These are phyloP conservation scores for Odontamblyopus rebecca DNA, from an alignment of 2,797 vertebrate species.

Conservation along the genomic window DNA sequence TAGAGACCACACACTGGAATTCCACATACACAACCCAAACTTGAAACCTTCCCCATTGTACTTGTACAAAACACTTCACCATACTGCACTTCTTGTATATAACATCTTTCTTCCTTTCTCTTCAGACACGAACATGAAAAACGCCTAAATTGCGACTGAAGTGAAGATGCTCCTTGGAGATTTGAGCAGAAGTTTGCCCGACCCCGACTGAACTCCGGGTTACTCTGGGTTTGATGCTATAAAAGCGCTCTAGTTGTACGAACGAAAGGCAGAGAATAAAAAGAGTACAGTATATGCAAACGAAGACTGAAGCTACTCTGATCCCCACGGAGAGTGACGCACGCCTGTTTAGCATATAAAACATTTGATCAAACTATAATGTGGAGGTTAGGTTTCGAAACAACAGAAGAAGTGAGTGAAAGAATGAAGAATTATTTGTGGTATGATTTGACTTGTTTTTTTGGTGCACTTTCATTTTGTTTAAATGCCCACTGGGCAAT, in stretches of 20 bases:
- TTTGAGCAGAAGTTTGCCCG: conserved; percentile 1
- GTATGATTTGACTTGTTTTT: not conserved
- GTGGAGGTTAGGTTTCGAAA: not conserved
- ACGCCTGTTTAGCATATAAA: conserved; percentile 9
- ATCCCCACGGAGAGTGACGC: conserved; percentile 15
- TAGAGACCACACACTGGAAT: not conserved
- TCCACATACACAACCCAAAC: not conserved
- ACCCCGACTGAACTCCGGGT: conserved; percentile 16
- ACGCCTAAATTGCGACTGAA: conserved; percentile 16
- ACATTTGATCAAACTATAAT: not conserved
- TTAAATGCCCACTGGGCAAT: not conserved
- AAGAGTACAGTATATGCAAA: conserved; percentile 20
- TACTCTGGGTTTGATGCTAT: conserved; percentile 15
- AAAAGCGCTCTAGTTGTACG: conserved; percentile 7
- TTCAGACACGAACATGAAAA: conserved; percentile 8
- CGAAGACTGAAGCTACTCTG: not conserved
- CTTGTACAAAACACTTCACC: conserved; percentile 45
- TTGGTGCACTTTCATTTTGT: not conserved
- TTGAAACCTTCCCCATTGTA: not conserved
- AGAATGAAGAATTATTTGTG: not conserved
- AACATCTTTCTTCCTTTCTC: conserved; percentile 28
- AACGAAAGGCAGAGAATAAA: conserved; percentile 30
- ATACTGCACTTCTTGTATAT: conserved; percentile 13
- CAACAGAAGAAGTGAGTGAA: not conserved
- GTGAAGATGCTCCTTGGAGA: conserved; percentile 9